Conservation (phyloP, 2,797 vertebrate species). For the Pogoniulus pusillus region DNA sequence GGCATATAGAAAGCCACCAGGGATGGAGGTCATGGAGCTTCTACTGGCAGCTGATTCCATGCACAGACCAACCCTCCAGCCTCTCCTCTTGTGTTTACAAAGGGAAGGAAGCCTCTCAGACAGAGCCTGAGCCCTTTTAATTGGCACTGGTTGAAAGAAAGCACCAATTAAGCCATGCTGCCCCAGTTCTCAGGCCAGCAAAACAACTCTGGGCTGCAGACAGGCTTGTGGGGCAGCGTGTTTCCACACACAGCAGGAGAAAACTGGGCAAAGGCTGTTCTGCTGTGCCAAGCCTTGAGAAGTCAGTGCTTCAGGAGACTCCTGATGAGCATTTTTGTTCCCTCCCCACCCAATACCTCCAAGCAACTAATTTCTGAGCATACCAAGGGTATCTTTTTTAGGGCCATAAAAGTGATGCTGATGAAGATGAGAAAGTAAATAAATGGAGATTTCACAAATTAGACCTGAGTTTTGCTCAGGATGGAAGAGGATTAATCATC, state of each 20-base stretch:
- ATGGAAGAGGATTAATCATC: background rate
- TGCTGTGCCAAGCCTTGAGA: background rate
- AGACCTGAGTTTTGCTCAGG: background rate
- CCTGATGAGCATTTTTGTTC: background rate
- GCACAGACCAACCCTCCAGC: background rate
- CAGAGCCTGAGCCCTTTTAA: constrained; percentile 50
- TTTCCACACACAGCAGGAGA: background rate
- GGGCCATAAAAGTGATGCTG: accelerated
- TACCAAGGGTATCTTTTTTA: background rate
- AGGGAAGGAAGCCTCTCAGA: constrained; percentile 5
- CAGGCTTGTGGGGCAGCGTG: background rate
- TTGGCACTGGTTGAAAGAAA: constrained; percentile 25
- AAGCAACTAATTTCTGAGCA: accelerated
- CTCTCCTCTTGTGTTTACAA: background rate
- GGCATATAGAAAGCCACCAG: background rate
- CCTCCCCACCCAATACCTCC: background rate
- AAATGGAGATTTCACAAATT: background rate
- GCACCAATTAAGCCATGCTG: constrained; percentile 31
- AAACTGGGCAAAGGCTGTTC: background rate
- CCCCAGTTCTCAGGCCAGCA: constrained; percentile 39
- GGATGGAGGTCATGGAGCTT: background rate
- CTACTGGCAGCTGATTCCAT: background rate
- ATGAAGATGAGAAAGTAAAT: background rate
- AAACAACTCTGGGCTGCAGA: background rate
- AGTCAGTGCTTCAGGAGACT: background rate